These are phyloP conservation scores for Forbesichthys papilliferus DNA, from an alignment of 2,113 vertebrate species.

Conservation along the genomic window DNA sequence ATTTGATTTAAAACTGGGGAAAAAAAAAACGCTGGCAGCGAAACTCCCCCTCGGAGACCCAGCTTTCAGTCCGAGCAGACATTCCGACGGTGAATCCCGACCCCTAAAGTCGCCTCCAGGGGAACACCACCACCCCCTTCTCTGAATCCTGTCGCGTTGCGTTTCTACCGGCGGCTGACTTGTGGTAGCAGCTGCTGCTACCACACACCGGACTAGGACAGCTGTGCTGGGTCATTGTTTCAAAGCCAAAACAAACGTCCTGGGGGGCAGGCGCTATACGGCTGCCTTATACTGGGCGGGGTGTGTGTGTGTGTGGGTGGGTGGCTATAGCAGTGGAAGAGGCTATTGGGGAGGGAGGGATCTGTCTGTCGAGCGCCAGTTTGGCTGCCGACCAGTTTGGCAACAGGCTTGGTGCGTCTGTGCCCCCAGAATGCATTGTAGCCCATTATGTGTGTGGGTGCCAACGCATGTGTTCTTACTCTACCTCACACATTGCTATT, in stretches of 20 bases:
- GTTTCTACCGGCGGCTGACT: conserved; percentile 38
- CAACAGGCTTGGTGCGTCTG: too few species aligned
- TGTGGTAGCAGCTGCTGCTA: conserved; percentile 54
- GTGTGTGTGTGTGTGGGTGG: conserved; percentile 15
- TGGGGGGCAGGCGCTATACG: conserved; percentile 41
- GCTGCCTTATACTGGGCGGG: conserved; percentile 35
- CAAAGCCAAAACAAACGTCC: conserved; percentile 68
- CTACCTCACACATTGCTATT: neutral
- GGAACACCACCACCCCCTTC: neutral
- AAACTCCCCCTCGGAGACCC: conserved; percentile 28
- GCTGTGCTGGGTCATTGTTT: conserved; percentile 62
- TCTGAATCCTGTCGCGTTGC: neutral
- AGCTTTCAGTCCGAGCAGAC: conserved; percentile 14
- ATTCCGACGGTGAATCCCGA: conserved; percentile 14
- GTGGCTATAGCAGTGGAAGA: conserved; percentile 24
- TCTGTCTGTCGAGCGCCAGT: conserved; percentile 9
- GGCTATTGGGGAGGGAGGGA: conserved; percentile 10
- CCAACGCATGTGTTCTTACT: conserved; percentile 1
- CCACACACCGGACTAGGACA: conserved; percentile 47
- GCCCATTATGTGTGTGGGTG: too few species aligned
- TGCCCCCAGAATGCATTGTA: too few species aligned
- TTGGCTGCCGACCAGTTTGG: conserved; percentile 9
- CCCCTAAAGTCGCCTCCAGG: conserved; percentile 25
- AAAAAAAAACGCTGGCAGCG: neutral
- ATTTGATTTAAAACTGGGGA: conserved; percentile 6